These are phyloP conservation scores for Nemurella pictetii DNA, from an alignment of 2,888 invertebrate species.

Conservation along the genomic window DNA sequence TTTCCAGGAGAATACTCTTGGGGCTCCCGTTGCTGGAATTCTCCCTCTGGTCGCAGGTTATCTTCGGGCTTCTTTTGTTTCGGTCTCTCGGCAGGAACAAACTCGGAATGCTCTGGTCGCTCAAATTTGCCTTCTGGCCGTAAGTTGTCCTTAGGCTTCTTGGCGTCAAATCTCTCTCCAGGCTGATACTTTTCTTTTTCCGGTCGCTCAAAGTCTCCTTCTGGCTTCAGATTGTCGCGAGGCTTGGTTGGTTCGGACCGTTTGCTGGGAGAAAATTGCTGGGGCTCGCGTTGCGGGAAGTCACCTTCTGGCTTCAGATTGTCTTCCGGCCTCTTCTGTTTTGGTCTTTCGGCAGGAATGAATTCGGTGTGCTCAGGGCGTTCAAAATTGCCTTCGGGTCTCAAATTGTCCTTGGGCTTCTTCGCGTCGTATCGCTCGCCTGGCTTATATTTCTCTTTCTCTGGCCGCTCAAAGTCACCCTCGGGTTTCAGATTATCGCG, in stretches of 20 bases:
- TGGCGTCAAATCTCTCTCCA: constrained; percentile 21
- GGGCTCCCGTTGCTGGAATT: constrained; percentile 45
- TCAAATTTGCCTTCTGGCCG: constrained; percentile 45
- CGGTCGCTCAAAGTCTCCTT: constrained; percentile 54
- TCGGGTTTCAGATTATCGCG: constrained; percentile 60
- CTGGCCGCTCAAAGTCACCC: constrained; percentile 56
- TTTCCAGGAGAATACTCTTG: constrained; percentile 22
- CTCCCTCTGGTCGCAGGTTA: constrained; percentile 57
- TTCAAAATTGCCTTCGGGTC: constrained; percentile 53
- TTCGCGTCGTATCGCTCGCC: constrained; percentile 44
- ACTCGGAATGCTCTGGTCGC: constrained; percentile 39
- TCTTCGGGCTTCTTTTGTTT: constrained; percentile 53
- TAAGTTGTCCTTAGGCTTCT: constrained; percentile 41
- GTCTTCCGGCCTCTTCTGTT: constrained; percentile 46
- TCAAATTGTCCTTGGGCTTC: constrained; percentile 51
- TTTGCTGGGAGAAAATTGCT: constrained; percentile 37
- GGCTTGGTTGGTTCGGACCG: constrained; percentile 38
- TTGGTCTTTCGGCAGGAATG: constrained; percentile 17
- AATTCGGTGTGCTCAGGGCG: constrained; percentile 42
- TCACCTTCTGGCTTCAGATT: constrained; percentile 55
- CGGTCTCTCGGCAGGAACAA: constrained; percentile 13
- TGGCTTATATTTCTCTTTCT: constrained; percentile 34
- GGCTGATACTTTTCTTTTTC: constrained; percentile 46
- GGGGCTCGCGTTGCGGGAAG: constrained; percentile 53
- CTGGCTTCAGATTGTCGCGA: constrained; percentile 44